phyloP scores from a whole-genome alignment of 1,140 invertebrate genomes.

The Solenopsis invicta region DNA sequence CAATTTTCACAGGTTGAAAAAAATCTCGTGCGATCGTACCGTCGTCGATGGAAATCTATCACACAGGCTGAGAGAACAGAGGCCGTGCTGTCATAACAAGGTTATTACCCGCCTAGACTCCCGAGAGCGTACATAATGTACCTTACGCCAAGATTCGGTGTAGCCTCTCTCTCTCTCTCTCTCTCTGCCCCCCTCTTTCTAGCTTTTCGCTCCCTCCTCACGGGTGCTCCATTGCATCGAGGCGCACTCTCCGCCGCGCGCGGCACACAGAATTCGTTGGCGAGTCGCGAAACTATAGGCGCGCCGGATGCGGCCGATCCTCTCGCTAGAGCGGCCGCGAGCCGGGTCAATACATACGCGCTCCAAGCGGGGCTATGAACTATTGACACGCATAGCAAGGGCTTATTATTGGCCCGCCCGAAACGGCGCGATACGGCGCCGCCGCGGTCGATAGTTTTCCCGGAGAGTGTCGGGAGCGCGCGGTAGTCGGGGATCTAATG shows the following conservation, averaged over 20 bases:
- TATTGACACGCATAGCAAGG: constrained; percentile 71
- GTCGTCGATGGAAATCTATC: constrained; percentile 31
- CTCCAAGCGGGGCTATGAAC: constrained; percentile 69
- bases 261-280: constrained; percentile 43
- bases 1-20: background rate
- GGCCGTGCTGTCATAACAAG: constrained; percentile 45
- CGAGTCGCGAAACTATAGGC: constrained; percentile 71
- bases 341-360: constrained; percentile 64
- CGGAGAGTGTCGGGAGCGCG: constrained; percentile 13
- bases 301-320: constrained; percentile 48
- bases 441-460: constrained; percentile 58
- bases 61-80: constrained; percentile 19
- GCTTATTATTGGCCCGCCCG: constrained; percentile 64
- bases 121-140: constrained; percentile 62
- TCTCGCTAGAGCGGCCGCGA: background rate
- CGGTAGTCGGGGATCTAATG: constrained; percentile 72
- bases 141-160: constrained; percentile 67
- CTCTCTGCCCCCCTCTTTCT: constrained; percentile 7
- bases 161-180: constrained; percentile 29
- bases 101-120: constrained; percentile 69
- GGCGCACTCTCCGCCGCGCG: constrained; percentile 60
- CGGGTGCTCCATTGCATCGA: constrained; percentile 51
- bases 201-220: background rate
- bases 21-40: constrained; percentile 30
- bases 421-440: background rate